Conservation (phyloP, 2,797 vertebrate genomes). For the Molossus molossus region DNA sequence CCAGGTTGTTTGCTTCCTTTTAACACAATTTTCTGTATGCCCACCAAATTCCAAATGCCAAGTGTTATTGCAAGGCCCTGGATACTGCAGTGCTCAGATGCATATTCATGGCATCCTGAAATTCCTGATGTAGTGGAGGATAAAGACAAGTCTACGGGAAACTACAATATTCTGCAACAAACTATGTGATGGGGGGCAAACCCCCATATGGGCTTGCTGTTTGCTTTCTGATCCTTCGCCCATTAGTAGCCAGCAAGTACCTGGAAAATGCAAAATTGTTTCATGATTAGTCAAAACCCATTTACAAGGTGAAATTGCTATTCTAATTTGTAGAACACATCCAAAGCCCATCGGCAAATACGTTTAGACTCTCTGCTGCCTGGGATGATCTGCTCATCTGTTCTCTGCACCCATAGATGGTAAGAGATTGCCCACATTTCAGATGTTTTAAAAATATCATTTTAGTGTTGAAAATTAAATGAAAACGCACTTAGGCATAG, state of each 20-base stretch:
- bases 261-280: neutral
- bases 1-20: neutral
- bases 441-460: neutral
- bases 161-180: neutral
- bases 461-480: neutral
- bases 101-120: neutral
- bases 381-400: neutral
- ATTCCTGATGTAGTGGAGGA: neutral
- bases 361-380: neutral
- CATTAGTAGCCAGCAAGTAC: neutral
- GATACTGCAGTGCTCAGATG: fast-evolving
- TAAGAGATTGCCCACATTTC: neutral
- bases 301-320: neutral
- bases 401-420: neutral
- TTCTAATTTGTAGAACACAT: neutral
- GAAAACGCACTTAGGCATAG: neutral
- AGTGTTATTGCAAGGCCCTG: neutral
- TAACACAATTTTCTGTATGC: neutral
- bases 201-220: neutral
- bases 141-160: neutral
- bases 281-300: neutral
- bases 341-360: neutral
- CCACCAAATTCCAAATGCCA: neutral
- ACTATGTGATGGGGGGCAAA: neutral
- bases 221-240: neutral